Percentiles rank a stretch among this genome's conserved stretches.
Conservation (phyloP, 2,113 vertebrate species). For the Plecturocebus donacophilus region DNA sequence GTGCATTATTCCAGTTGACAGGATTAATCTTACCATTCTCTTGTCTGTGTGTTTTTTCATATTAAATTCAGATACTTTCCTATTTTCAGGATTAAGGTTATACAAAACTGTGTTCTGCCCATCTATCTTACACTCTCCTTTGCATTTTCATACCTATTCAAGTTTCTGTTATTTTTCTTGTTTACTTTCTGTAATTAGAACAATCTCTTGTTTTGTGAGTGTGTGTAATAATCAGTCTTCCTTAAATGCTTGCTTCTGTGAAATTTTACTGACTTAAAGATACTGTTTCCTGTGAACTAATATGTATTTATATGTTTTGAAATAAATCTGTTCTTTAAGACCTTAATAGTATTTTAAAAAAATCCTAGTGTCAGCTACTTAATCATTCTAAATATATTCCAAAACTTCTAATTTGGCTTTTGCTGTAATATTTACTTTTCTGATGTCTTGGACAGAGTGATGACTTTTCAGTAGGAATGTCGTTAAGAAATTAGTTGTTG, state of each 20-base stretch:
- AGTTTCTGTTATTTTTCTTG: slow-evolving; percentile 4
- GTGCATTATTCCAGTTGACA: neutral
- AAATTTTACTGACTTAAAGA: neutral
- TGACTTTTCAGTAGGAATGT: neutral
- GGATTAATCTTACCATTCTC: neutral
- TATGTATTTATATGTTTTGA: neutral
- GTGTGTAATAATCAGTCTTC: neutral
- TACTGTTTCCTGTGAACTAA: neutral
- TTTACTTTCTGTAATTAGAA: neutral
- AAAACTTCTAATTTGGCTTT: neutral
- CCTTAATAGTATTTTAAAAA: neutral
- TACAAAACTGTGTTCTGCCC: neutral
- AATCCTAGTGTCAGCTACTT: neutral
- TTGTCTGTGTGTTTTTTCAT: neutral
- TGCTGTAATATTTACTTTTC: neutral
- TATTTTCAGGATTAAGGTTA: neutral
- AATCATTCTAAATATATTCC: neutral
- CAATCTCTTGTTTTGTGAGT: neutral
- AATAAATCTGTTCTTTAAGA: neutral
- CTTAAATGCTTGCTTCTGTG: neutral
- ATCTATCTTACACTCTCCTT: neutral
- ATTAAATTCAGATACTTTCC: neutral
- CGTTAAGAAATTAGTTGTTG: neutral
- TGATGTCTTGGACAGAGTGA: neutral
- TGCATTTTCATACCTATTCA: slow-evolving; percentile 18